Evolutionary conservation across 1,140 invertebrate genomes (phyloP), one percentile per base, ranked within the genome.

Genomic region (Scaptomyza pallida): DNA sequence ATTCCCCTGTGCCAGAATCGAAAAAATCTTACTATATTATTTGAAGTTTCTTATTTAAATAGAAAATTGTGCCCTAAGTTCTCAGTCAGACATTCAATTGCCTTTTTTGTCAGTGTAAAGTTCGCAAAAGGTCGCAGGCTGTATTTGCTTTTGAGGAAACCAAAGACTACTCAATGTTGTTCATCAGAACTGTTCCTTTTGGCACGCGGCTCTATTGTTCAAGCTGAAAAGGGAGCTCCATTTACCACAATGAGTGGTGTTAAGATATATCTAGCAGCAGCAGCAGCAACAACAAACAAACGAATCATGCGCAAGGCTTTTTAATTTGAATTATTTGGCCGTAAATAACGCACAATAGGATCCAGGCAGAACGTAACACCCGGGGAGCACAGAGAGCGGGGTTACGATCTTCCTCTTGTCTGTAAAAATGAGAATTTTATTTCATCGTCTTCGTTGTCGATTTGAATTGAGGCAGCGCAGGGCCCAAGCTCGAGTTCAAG

Each of bases 311-410:
- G 72, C 72, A 62, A 57, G 59, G 51, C 51, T 56, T 74, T 78
- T 88, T 86, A 78, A 86, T 86, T 86, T 88, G 82, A 86, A 86
- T 86, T 88, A 86, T 86, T 88, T 82, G 82, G 75, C 75, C 82
- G 82, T 86, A 88, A 86, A 88, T 86, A 86, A 88, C 69, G 78
- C 82, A 82, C 78, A 86, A 88, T 86, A 72, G 77, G 48, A 74
- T 65, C 59, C n/a, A 21, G 44, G 59, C 33, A 40, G 68, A 19
- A 26, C 13, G 23, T 4, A 30, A n/a, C n/a, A n/a, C n/a, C 10
- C 26, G 33, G 50, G 2, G 19, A 13, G 12, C 21, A 26, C 16
- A 12, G 30, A 13, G 8, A 15, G 13, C 13, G 6, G 23, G 1
- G 23, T 2, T 26, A 19, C 9, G 37, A 51, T 45, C 43, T 12